These are phyloP conservation scores for Caenorhabditis sp. DNA, from an alignment of 2,888 invertebrate genomes.

Conservation along the genomic window DNA sequence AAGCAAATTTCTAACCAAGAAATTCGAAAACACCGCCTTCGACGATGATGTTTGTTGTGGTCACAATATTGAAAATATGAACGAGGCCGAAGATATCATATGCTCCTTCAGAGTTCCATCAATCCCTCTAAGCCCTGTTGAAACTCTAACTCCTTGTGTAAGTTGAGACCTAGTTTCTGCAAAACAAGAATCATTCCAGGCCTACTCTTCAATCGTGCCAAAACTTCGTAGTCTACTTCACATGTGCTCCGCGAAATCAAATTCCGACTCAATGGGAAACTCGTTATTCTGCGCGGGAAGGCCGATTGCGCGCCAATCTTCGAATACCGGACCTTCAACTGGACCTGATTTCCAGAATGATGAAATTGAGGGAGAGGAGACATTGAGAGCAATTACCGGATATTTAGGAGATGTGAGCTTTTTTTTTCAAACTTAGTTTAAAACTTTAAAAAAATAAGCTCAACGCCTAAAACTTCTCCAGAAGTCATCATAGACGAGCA, in stretches of 20 bases:
- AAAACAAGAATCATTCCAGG: constrained; percentile 7
- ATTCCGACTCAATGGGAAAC: neutral
- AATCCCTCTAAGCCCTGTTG: constrained; percentile 32
- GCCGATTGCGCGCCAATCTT: constrained; percentile 11
- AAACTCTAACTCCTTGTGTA: constrained; percentile 49
- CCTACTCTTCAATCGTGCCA: constrained; percentile 16
- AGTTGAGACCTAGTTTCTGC: neutral
- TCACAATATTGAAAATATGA: constrained; percentile 33
- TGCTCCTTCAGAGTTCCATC: constrained; percentile 39
- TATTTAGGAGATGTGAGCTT: constrained; percentile 47
- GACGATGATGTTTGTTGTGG: constrained; percentile 38
- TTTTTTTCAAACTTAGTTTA: neutral
- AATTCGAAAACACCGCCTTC: constrained; percentile 30
- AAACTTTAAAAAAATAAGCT: neutral
- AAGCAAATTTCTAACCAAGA: constrained; percentile 31
- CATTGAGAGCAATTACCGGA: constrained; percentile 37
- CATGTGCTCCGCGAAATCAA: neutral
- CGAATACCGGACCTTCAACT: neutral
- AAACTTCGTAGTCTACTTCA: constrained; percentile 23
- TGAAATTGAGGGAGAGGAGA: constrained; percentile 33
- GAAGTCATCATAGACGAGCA: too few species aligned
- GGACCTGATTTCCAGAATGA: neutral
- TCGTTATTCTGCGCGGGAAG: constrained; percentile 21
- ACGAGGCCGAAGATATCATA: constrained; percentile 37
- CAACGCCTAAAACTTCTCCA: too few species aligned